phyloP scores from a whole-genome alignment of 2,888 invertebrate genomes.

The Poecilobothrus nobilitatus region DNA sequence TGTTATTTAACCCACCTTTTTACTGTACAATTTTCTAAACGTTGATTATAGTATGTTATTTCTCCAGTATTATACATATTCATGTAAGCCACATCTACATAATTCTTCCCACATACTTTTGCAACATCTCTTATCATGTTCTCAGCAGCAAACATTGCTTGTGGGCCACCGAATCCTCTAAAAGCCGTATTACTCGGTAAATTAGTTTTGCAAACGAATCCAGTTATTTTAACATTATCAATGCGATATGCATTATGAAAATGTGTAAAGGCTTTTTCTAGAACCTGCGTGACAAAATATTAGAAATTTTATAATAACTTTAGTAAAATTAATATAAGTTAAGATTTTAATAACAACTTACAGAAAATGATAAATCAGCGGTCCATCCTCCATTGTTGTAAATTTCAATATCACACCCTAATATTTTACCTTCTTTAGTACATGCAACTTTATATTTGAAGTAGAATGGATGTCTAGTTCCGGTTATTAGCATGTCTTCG shows the following conservation, averaged over 20 bases:
- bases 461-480: constrained; percentile 82
- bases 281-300: constrained; percentile 49
- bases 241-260: constrained; percentile 77
- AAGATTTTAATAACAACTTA: constrained; percentile 41
- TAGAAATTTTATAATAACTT: constrained; percentile 28
- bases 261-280: constrained; percentile 76
- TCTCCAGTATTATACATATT: constrained; percentile 78
- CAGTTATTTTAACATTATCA: constrained; percentile 60
- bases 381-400: constrained; percentile 81
- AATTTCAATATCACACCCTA: constrained; percentile 61
- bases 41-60: constrained; percentile 68
- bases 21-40: constrained; percentile 62
- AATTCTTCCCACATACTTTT: constrained; percentile 54
- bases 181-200: constrained; percentile 89
- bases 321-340: background rate
- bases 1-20: constrained; percentile 33
- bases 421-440: constrained; percentile 63
- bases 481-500: constrained; percentile 87
- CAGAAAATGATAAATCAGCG: constrained; percentile 67
- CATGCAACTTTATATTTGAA: constrained; percentile 78
- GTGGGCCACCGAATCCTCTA: constrained; percentile 85
- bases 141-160: constrained; percentile 82
- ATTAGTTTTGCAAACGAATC: constrained; percentile 78
- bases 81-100: constrained; percentile 54
- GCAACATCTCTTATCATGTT: constrained; percentile 70